Evolutionary conservation across 2,888 invertebrate genomes (phyloP), one percentile per base, ranked within the genome.

Genomic region (Saturnia japonica): DNA sequence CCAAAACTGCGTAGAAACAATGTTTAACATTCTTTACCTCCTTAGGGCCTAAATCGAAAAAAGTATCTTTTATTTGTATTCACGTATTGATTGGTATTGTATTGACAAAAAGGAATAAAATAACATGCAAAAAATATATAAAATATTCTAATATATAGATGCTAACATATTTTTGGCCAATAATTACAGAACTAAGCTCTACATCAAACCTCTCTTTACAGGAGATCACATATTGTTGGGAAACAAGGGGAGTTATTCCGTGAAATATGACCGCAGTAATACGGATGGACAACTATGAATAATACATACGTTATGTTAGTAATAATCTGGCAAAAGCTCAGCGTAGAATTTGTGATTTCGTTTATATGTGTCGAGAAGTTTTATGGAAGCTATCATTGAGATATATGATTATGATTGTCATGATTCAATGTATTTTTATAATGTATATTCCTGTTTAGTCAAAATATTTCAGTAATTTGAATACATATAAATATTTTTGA

Each of bases 281-380:
- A 82, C 78, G 84, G 78, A 81, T 80, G 83, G 88, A 89, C 86
- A 85, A 83, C 82, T 84, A 93, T 93, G 92, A 93, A 93, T 93
- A 91, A 93, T 87, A 88, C 91, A 91, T 90, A 79, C 77, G 78
- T 78, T 82, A 84, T 76, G 82, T 81, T 75, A 86, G 87, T 85
- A 87, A 90, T 91, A 91, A 91, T 91, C 86, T 82, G 84, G 79
- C 79, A 84, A 84, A 84, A 82, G 84, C 80, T 80, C 76, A 76
- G 76, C 78, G 75, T 75, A 79, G 86, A 85, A 88, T 88, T 83
- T 85, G 82, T 78, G 78, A 77, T 80, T 79, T 74, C 75, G 76
- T 80, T 80, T 84, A 80, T 80, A 78, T 45, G 40, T 62, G 68
- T 47, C 60, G 34, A 62, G 66, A 47, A 19, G 51, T 67, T 71